Evolutionary conservation across 2,888 invertebrate species (phyloP).

Genomic region (Uropetala carovei): DNA sequence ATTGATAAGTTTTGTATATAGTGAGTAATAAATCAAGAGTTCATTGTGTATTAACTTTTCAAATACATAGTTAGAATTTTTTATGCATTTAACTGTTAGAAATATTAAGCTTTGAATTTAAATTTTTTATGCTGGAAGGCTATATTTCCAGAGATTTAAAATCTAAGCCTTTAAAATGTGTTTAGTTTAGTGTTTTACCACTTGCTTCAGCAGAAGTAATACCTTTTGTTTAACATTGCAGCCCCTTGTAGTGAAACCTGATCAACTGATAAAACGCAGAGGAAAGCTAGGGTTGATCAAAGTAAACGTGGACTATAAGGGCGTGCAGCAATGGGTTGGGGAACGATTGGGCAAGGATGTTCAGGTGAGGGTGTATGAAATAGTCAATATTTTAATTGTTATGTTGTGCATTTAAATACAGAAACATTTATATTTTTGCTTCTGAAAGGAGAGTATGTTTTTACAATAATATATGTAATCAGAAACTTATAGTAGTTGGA

Average conservation of each 20-base stretch:
- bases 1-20: no score
- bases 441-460: not conserved
- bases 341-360: slow-evolving; percentile 91
- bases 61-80: no score
- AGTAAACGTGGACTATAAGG: slow-evolving; percentile 89
- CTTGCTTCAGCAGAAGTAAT: no score
- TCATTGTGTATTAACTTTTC: no score
- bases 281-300: slow-evolving; percentile 98
- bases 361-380: slow-evolving; percentile 74
- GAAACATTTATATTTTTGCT: not conserved
- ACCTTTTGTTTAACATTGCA: slow-evolving; percentile 73
- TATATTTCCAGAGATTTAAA: not conserved
- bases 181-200: not conserved
- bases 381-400: not conserved
- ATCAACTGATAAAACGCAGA: slow-evolving; percentile 98
- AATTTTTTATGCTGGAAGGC: not conserved
- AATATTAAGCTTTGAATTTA: no score
- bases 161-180: not conserved
- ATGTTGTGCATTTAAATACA: not conserved
- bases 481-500: no score
- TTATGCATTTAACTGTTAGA: no score
- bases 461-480: no score
- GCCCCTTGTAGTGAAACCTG: slow-evolving; percentile 98
- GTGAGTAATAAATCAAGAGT: no score
- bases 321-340: slow-evolving; percentile 90